Evolutionary conservation across 1,140 invertebrate genomes (phyloP).

Genomic region (Pseudomyrmex flavicornis): DNA sequence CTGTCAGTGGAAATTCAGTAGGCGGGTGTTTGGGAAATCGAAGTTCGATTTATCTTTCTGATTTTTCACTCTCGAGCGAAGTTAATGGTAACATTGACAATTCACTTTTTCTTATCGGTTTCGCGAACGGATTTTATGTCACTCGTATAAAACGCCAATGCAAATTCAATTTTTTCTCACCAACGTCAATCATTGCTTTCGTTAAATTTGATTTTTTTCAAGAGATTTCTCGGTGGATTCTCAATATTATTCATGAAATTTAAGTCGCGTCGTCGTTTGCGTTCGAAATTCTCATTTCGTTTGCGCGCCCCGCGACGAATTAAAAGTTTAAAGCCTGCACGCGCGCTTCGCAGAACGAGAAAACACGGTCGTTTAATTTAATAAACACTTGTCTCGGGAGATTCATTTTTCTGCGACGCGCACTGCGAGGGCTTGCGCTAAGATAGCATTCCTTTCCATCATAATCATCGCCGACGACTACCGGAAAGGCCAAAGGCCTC

Average conservation of each 20-base stretch:
- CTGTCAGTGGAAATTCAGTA: neutral
- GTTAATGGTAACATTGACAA: neutral
- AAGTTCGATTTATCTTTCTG: neutral
- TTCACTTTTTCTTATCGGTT: neutral
- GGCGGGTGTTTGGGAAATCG: neutral
- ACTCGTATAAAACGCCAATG: neutral
- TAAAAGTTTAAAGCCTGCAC: neutral
- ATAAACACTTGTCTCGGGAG: conserved; percentile 9
- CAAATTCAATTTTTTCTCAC: conserved; percentile 1
- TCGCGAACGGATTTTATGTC: neutral
- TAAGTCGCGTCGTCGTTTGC: neutral
- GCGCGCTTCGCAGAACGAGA: neutral
- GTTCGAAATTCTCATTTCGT: neutral
- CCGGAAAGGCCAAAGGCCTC: conserved; percentile 48
- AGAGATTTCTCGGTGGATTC: no score
- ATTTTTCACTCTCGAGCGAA: neutral
- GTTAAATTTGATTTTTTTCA: neutral
- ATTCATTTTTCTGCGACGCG: conserved; percentile 43
- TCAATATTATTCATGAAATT: neutral
- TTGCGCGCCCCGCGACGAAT: neutral
- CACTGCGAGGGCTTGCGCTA: neutral
- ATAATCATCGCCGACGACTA: conserved; percentile 53
- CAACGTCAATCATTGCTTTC: neutral
- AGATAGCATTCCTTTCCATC: conserved; percentile 19
- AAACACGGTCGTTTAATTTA: conserved; percentile 10